Base-by-base conservation (phyloP, 1,140 invertebrate genomes). In the Belonocnema kinseyi region DNA sequence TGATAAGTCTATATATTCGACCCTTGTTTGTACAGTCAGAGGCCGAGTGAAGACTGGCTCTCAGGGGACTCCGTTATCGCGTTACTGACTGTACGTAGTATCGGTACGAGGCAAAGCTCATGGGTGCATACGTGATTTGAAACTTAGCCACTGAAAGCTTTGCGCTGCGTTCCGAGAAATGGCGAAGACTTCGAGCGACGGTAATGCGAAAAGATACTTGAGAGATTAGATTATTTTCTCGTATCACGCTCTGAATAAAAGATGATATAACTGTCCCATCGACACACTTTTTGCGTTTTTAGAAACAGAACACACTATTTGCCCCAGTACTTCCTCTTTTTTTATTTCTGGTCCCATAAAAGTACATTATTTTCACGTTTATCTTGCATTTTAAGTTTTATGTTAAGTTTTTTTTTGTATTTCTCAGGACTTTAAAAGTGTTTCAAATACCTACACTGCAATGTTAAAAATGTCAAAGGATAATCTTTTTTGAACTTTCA, bases 101-200 rank as follows among this genome's bases (percentile, higher is more conserved):
- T 66, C 61, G 77, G 82, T 72, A 78, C 80, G 76, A 75, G 77
- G 78, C 79, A 80, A 81, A 81, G 80, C 82, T 83, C 82, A 81
- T 80, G 80, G 82, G 78, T 82, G 82, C 82, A 84, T 84, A 82
- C 82, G 79, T 83, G 82, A 83, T 83, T 83, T 74, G 80, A 83
- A 83, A 83, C 80, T 83, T 82, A 26, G 77, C 61, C 72, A 66
- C 61, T 80, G 77, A 79, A 82, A 80, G 80, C 78, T 61, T 61
- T 75, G 75, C 70, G 26, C 16, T 66, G 26, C 56, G 72, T 61
- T 76, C 77, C 58, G 73, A 72, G 74, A 66, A 66, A 66, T 66
- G 26, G 61, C 26, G 61, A 66, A 66, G 61, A 66, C 61, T 66
- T 66, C 61, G 14, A 66, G 61, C 61, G 61, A 66, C n/a, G 33